Percentiles rank a stretch among this genome's conserved stretches.
Evolutionary conservation across 2,797 vertebrate genomes (phyloP).

Genomic region (Scleropages formosus): DNA sequence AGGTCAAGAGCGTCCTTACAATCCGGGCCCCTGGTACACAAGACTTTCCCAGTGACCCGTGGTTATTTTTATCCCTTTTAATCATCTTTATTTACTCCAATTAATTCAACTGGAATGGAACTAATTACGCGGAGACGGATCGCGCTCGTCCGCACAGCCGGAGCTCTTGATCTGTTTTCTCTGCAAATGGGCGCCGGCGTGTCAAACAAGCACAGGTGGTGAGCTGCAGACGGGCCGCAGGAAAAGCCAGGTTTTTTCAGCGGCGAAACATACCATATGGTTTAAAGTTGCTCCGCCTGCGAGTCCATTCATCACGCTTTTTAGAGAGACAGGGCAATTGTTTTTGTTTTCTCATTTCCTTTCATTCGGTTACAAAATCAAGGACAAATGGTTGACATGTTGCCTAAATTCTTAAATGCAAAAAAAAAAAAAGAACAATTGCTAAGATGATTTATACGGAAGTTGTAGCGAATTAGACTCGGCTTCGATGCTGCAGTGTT

Average conservation of each 20-base stretch:
- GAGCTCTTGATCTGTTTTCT: slow-evolving; percentile 59
- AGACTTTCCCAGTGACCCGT: slow-evolving; percentile 45
- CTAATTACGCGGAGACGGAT: slow-evolving; percentile 66
- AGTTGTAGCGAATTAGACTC: background rate
- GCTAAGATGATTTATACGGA: background rate
- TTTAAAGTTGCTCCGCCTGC: background rate
- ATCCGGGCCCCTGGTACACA: slow-evolving; percentile 49
- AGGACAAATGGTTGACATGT: background rate
- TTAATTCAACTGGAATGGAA: slow-evolving; percentile 69
- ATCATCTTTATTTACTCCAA: slow-evolving; percentile 75
- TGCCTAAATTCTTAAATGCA: background rate
- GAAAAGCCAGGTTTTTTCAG: slow-evolving; percentile 25
- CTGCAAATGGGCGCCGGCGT: slow-evolving; percentile 61
- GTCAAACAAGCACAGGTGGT: slow-evolving; percentile 33
- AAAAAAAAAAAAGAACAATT: background rate
- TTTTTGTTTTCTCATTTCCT: background rate
- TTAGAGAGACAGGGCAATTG: too few species aligned
- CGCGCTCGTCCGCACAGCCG: slow-evolving; percentile 40
- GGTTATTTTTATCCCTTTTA: slow-evolving; percentile 72
- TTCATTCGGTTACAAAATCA: background rate
- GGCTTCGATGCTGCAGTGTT: background rate
- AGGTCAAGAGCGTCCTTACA: slow-evolving; percentile 52
- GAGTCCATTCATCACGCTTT: background rate
- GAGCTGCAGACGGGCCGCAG: slow-evolving; percentile 16
- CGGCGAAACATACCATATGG: slow-evolving; percentile 32